phyloP scores from a whole-genome alignment of 2,797 vertebrate species.

The Novumbra hubbsi region DNA sequence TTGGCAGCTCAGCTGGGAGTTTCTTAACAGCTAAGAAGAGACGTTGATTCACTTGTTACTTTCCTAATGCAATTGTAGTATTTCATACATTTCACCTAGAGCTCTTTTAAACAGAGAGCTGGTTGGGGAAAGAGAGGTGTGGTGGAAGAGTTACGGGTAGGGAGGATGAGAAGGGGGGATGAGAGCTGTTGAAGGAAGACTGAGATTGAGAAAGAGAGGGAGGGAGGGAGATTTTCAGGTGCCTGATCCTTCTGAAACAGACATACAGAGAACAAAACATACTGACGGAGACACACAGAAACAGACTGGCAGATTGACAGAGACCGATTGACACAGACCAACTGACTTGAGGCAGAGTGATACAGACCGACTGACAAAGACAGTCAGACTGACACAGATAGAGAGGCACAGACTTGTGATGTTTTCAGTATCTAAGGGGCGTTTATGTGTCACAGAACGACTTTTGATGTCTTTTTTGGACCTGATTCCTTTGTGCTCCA shows the following conservation, averaged over 20 bases:
- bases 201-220: too few relatives aligned
- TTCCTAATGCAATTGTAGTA: conserved; percentile 17
- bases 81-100: conserved; percentile 24
- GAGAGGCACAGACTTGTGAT: background rate
- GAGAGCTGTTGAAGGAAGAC: background rate
- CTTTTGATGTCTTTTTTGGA: conserved; percentile 27
- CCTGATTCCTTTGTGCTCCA: conserved; percentile 9
- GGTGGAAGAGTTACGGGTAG: background rate
- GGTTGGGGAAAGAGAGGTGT: background rate
- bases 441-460: conserved; percentile 26
- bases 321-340: too few relatives aligned
- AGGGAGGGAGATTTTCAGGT: too few relatives aligned
- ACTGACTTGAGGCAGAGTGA: too few relatives aligned
- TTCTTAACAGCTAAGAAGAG: conserved; percentile 16
- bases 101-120: background rate
- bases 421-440: conserved; percentile 5
- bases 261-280: too few relatives aligned
- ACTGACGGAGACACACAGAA: too few relatives aligned
- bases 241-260: too few relatives aligned
- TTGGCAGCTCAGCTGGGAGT: conserved; percentile 9
- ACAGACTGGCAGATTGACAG: too few relatives aligned
- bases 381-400: background rate
- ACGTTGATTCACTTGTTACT: conserved; percentile 19
- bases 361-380: too few relatives aligned
- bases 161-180: background rate